Percentiles rank a stretch among this genome's conserved stretches.
Conservation (phyloP, 2,797 vertebrate genomes). For the Myioborus miniatus region DNA sequence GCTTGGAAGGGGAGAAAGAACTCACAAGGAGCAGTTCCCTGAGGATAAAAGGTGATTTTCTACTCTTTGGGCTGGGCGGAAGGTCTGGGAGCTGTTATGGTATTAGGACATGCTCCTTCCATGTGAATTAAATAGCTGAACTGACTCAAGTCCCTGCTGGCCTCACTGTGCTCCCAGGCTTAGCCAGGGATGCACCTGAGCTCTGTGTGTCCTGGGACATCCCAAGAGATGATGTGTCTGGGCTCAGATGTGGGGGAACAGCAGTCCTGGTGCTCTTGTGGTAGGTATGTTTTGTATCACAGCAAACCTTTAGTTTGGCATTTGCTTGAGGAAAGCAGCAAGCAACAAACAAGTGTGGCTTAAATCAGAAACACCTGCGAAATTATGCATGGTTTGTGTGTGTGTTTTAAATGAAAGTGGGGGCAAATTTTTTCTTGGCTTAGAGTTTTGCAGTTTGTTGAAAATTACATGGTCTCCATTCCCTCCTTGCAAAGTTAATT, state of each 20-base stretch:
- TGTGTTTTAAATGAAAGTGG: conserved; percentile 42
- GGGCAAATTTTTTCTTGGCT: conserved; percentile 7
- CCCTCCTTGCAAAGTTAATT: conserved; percentile 30
- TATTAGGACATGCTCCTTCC: not conserved
- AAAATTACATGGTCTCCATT: conserved; percentile 53
- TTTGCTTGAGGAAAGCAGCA: conserved; percentile 21
- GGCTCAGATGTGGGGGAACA: not conserved
- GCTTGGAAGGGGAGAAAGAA: not conserved
- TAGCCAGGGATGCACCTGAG: accelerated
- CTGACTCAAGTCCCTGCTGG: not conserved
- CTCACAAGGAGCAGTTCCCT: not conserved
- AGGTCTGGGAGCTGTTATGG: accelerated
- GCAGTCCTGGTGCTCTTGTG: not conserved
- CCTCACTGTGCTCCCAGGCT: not conserved
- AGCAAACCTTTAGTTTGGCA: conserved; percentile 3
- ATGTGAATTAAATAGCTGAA: accelerated
- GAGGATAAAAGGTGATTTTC: not conserved
- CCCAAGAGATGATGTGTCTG: not conserved
- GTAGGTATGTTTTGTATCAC: conserved; percentile 17
- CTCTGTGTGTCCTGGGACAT: accelerated
- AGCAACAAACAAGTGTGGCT: conserved; percentile 68
- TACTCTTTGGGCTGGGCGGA: not conserved
- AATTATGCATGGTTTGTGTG: conserved; percentile 23
- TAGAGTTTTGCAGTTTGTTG: conserved; percentile 55
- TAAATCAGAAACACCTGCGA: conserved; percentile 73